Evolutionary conservation across 2,888 invertebrate genomes (phyloP).

Genomic region (Andrena flavipes): DNA sequence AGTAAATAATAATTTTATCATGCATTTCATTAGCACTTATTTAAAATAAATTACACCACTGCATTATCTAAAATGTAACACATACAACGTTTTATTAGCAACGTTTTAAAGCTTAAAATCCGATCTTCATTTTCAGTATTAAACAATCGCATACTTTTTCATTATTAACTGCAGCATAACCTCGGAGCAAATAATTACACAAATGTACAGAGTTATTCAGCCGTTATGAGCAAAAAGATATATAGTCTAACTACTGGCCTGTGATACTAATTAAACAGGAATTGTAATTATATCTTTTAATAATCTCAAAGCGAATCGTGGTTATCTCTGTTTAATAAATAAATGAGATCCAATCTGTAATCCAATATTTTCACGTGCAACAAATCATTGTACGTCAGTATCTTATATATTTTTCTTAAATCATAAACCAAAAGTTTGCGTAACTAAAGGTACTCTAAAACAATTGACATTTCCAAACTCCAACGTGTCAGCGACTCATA

Average conservation of each 20-base stretch:
- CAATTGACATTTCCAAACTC: too few relatives aligned
- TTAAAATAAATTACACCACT: background rate
- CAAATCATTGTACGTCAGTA: too few relatives aligned
- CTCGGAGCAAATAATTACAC: conserved; percentile 18
- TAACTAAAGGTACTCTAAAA: too few relatives aligned
- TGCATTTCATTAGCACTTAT: too few relatives aligned
- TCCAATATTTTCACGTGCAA: too few relatives aligned
- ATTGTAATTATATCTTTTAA: conserved; percentile 3
- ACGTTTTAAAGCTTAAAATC: background rate
- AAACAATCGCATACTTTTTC: background rate
- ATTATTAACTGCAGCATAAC: conserved; percentile 1
- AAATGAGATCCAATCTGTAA: too few relatives aligned
- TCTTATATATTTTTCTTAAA: too few relatives aligned
- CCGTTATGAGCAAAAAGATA: background rate
- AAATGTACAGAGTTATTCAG: background rate
- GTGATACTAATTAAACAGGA: background rate
- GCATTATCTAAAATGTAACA: background rate
- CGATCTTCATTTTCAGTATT: background rate
- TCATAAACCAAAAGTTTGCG: too few relatives aligned
- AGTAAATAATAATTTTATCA: too few relatives aligned
- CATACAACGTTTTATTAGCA: background rate
- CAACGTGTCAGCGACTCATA: too few relatives aligned
- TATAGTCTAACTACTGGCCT: background rate
- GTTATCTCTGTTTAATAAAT: too few relatives aligned
- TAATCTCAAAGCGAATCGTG: too few relatives aligned